Conservation (phyloP, 2,888 invertebrate species). For the Plagodis dolabraria region DNA sequence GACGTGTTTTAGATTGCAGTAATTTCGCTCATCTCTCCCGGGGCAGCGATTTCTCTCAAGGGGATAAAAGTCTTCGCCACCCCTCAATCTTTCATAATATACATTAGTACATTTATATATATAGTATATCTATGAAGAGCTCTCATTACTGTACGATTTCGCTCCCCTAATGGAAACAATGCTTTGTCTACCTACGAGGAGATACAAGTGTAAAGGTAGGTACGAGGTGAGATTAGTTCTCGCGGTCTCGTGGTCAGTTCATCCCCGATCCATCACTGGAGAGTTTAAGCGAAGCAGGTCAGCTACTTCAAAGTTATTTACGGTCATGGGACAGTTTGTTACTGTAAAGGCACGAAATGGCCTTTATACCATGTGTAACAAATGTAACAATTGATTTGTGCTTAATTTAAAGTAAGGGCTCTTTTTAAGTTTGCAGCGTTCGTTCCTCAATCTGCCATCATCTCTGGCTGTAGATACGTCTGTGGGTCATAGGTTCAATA, state of each 20-base stretch:
- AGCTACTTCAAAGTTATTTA: too few relatives aligned
- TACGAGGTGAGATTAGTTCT: slow-evolving; percentile 35
- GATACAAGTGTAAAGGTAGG: slow-evolving; percentile 34
- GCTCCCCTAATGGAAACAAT: slow-evolving; percentile 67
- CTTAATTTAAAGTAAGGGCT: too few relatives aligned
- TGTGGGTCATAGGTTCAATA: too few relatives aligned
- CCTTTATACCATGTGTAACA: too few relatives aligned
- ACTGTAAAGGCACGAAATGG: too few relatives aligned
- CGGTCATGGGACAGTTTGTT: too few relatives aligned
- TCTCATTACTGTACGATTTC: slow-evolving; percentile 69
- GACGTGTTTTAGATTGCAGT: slow-evolving; percentile 34
- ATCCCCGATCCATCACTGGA: slow-evolving; percentile 27
- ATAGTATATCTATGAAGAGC: slow-evolving; percentile 47
- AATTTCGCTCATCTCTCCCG: slow-evolving; percentile 36
- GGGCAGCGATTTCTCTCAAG: slow-evolving; percentile 31
- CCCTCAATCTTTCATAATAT: slow-evolving; percentile 59
- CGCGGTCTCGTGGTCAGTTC: slow-evolving; percentile 37
- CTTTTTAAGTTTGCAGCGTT: too few relatives aligned
- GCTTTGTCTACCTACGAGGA: slow-evolving; percentile 37
- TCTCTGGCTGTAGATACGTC: too few relatives aligned
- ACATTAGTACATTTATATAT: slow-evolving; percentile 43
- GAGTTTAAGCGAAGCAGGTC: slow-evolving; percentile 17
- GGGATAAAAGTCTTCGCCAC: slow-evolving; percentile 55
- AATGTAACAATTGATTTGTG: too few relatives aligned
- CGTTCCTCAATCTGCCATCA: too few relatives aligned